Percentiles rank a stretch among this genome's conserved stretches.
Evolutionary conservation across 2,797 vertebrate species (phyloP).

Genomic region (Urosaurus nigricauda): DNA sequence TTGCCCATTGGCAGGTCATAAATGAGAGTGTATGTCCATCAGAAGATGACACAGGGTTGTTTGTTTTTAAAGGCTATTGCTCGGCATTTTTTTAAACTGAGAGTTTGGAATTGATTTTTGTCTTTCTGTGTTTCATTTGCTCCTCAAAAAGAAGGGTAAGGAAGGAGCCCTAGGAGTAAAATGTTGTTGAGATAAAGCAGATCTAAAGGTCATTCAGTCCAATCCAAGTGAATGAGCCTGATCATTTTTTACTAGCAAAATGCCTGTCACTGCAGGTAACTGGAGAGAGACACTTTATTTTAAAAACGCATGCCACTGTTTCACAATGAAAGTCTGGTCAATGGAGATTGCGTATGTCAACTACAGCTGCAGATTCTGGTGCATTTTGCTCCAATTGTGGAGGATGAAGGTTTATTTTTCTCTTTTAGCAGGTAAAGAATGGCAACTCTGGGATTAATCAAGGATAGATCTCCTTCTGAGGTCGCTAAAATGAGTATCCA

Average conservation of each 20-base stretch:
- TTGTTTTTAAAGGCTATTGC: slow-evolving; percentile 16
- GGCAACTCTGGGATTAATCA: not conserved
- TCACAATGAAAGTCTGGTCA: not conserved
- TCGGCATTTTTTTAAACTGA: not conserved
- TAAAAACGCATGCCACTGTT: not conserved
- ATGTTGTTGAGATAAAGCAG: not conserved
- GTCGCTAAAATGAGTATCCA: too few relatives aligned
- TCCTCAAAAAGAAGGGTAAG: not conserved
- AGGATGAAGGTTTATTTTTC: not conserved
- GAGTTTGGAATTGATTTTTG: slow-evolving; percentile 18
- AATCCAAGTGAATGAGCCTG: not conserved
- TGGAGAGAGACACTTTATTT: not conserved
- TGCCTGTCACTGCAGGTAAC: not conserved
- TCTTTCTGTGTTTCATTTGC: slow-evolving; percentile 32
- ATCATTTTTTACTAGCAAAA: not conserved
- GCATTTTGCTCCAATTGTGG: not conserved
- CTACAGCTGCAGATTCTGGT: not conserved
- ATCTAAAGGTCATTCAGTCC: slow-evolving; percentile 25
- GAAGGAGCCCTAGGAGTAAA: not conserved
- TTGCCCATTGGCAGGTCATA: slow-evolving; percentile 51
- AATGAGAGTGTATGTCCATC: slow-evolving; percentile 46
- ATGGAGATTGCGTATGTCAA: not conserved
- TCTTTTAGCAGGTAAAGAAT: too few relatives aligned
- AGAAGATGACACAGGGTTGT: not conserved
- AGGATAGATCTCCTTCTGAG: too few relatives aligned